Evolutionary conservation across 1,140 invertebrate genomes (phyloP).

Genomic region (Leptestheria dahalacensis): DNA sequence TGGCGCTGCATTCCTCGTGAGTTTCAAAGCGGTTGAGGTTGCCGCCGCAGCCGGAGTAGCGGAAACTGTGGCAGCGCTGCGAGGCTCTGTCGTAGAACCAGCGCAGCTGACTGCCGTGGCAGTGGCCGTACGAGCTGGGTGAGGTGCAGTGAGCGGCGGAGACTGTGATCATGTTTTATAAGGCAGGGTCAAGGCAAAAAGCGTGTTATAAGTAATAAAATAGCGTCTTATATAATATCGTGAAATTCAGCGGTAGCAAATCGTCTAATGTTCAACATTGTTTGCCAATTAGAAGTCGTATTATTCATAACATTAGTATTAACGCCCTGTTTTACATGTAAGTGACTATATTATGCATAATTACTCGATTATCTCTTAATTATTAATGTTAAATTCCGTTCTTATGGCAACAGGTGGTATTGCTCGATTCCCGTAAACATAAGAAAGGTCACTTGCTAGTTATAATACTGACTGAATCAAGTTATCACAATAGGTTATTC

Average conservation of each 20-base stretch:
- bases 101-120: slow-evolving; percentile 23
- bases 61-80: slow-evolving; percentile 39
- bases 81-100: slow-evolving; percentile 43
- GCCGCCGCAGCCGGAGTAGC: slow-evolving; percentile 46
- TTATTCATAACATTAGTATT: background rate
- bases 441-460: too few relatives aligned
- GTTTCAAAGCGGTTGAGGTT: slow-evolving; percentile 50
- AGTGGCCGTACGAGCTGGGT: background rate
- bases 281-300: background rate
- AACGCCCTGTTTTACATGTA: background rate
- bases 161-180: slow-evolving; percentile 14
- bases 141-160: background rate
- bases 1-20: slow-evolving; percentile 35
- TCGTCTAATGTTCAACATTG: too few relatives aligned
- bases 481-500: too few relatives aligned
- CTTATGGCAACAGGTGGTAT: too few relatives aligned
- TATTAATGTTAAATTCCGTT: too few relatives aligned
- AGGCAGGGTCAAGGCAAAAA: slow-evolving; percentile 8
- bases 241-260: too few relatives aligned
- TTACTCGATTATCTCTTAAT: too few relatives aligned
- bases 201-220: background rate
- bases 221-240: too few relatives aligned
- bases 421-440: too few relatives aligned
- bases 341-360: background rate
- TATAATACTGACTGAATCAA: too few relatives aligned